Base-by-base conservation (phyloP, 2,113 vertebrate species). In the Trochalopteron elliotii region DNA sequence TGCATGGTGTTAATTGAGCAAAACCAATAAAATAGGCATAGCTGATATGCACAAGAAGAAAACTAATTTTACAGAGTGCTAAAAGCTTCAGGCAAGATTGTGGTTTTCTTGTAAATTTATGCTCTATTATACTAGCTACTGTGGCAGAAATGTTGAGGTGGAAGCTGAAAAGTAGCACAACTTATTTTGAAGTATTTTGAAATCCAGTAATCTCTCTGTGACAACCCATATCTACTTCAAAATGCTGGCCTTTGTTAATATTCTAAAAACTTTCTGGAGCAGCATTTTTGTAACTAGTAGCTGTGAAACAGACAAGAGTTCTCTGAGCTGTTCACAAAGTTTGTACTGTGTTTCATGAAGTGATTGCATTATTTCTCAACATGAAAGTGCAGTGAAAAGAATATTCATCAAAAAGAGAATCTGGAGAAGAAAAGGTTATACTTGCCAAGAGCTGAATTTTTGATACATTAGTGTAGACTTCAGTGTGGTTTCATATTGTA, bases 11-110 rank as follows among this genome's bases (percentile, higher is more conserved):
- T 77, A 95, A 97, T 95, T 95, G 95, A 96, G 59, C 40, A 78
- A 96, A 95, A 69, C 30, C 63, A 91, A 93, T 97, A 92, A 95
- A 95, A 94, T 47, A 60, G 63, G 15, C 22, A 39, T 84, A 70
- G 75, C 93, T 6, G 5, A 45, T 71, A 93, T 49, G 33, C 76
- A 71, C 68, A 72, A 89, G 93, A 92, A 75, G 83, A 91, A 91
- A 87, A 93, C 11, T 88, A 45, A 95, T 94, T 80, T 96, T 89
- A 85, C 19, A 57, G 19, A 83, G 57, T 79, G 30, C 35, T 71
- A 50, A 82, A 91, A 86, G 83, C 94, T 75, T 56, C 72, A 53
- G 60, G 67, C 75, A 96, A 86, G 75, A 65, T 68, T 42, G 23
- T 60, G 39, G 39, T 89, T 96, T 82, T 49, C 31, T 67, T 95